These are phyloP conservation scores for Drosophila atripex DNA, from an alignment of 2,888 invertebrate species.

Conservation along the genomic window DNA sequence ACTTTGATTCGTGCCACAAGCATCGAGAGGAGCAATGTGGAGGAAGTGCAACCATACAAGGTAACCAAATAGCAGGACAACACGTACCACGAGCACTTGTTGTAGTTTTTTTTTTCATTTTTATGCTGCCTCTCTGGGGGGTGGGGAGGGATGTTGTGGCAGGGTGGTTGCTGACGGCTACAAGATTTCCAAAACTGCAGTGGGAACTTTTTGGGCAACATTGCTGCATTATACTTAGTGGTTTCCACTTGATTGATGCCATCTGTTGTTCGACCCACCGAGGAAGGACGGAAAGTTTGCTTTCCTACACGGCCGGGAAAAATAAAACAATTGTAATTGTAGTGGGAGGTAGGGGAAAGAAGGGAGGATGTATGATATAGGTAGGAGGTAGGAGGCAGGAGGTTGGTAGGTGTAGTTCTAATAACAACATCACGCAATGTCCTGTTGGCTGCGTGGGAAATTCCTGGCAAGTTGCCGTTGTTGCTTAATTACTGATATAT, in stretches of 20 bases:
- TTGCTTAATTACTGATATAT: slow-evolving; percentile 45
- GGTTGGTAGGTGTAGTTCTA: slow-evolving; percentile 36
- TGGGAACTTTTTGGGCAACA: slow-evolving; percentile 45
- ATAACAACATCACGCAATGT: slow-evolving; percentile 66
- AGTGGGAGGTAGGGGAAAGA: slow-evolving; percentile 19
- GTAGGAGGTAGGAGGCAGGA: neutral
- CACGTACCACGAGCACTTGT: slow-evolving; percentile 74
- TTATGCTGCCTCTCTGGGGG: neutral
- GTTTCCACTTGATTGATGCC: slow-evolving; percentile 79
- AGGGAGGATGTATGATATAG: slow-evolving; percentile 2
- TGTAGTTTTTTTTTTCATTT: slow-evolving; percentile 21
- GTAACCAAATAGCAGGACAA: slow-evolving; percentile 77
- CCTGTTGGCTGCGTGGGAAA: slow-evolving; percentile 62
- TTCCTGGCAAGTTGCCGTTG: slow-evolving; percentile 47
- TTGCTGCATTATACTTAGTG: slow-evolving; percentile 67
- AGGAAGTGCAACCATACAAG: slow-evolving; percentile 78
- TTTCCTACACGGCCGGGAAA: slow-evolving; percentile 34
- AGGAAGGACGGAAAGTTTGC: slow-evolving; percentile 22
- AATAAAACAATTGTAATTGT: slow-evolving; percentile 61
- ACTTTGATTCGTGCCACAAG: slow-evolving; percentile 83
- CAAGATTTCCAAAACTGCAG: slow-evolving; percentile 31
- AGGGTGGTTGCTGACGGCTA: slow-evolving; percentile 6
- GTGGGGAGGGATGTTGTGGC: neutral
- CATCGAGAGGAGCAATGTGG: slow-evolving; percentile 25
- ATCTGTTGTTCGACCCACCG: slow-evolving; percentile 55